Evolutionary conservation across 2,113 vertebrate species (phyloP).

Genomic region (Leucoraja erinaceus): DNA sequence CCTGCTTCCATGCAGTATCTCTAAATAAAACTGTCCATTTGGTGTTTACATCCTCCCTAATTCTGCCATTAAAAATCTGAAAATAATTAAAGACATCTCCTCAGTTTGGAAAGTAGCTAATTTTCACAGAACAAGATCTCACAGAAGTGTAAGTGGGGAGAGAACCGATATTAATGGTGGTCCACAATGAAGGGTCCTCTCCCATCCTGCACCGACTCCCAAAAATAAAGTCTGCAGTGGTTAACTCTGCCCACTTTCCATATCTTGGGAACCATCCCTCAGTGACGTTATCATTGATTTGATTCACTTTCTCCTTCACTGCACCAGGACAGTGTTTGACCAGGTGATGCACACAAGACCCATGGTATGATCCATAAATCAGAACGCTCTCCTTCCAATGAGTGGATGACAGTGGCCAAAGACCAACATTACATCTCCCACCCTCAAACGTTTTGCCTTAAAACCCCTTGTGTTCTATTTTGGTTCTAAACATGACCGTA

Average conservation of each 20-base stretch:
- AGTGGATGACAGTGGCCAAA: background rate
- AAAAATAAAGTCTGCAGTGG: no score
- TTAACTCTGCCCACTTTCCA: no score
- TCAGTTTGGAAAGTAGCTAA: background rate
- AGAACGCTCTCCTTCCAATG: background rate
- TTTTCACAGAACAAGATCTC: background rate
- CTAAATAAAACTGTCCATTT: background rate
- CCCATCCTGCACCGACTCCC: no score
- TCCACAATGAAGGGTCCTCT: no score
- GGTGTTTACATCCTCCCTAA: background rate
- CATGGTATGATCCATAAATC: background rate
- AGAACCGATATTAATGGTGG: no score
- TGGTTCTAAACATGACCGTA: background rate
- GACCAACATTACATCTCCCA: background rate
- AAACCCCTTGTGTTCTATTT: background rate
- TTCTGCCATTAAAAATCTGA: background rate
- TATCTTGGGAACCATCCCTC: no score
- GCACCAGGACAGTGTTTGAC: no score
- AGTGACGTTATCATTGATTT: no score
- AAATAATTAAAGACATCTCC: background rate
- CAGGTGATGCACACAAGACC: background rate
- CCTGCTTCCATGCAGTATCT: no score
- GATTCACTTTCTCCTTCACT: no score
- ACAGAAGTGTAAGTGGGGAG: background rate
- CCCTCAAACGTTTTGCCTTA: background rate